Conservation (phyloP, 2,888 invertebrate genomes). For the Orthosia incerta region DNA sequence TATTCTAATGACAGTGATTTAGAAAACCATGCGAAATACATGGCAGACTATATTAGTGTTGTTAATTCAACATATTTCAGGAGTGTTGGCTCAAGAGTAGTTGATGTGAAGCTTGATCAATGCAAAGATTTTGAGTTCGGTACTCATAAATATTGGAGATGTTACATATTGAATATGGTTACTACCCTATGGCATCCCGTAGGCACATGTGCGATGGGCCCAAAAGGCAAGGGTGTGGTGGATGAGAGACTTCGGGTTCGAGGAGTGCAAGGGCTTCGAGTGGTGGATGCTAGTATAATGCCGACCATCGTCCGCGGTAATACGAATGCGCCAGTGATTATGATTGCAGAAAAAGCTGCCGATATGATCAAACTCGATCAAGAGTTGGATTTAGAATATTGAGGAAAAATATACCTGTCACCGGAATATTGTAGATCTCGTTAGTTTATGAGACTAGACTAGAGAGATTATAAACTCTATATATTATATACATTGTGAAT, state of each 20-base stretch:
- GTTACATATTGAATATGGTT: conserved; percentile 52
- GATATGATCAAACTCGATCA: too few relatives aligned
- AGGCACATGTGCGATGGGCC: conserved; percentile 65
- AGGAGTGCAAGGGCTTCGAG: conserved; percentile 89
- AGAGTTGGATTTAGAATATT: too few relatives aligned
- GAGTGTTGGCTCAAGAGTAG: conserved; percentile 71
- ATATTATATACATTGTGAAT: too few relatives aligned
- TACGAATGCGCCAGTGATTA: too few relatives aligned
- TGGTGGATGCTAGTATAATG: conserved; percentile 64
- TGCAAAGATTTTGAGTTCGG: conserved; percentile 41
- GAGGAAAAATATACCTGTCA: too few relatives aligned
- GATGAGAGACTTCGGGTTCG: conserved; percentile 77
- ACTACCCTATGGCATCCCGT: conserved; percentile 50
- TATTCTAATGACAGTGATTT: conserved; percentile 88
- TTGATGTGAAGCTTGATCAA: conserved; percentile 52
- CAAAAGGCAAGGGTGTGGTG: conserved; percentile 79
- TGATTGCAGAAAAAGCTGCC: too few relatives aligned
- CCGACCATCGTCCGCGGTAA: too few relatives aligned
- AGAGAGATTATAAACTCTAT: too few relatives aligned
- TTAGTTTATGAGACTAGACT: too few relatives aligned
- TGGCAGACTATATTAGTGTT: conserved; percentile 77
- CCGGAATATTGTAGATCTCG: too few relatives aligned
- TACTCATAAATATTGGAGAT: conserved; percentile 49
- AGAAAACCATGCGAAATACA: conserved; percentile 77
- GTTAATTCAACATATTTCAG: conserved; percentile 81